Percentiles rank a stretch among this genome's conserved stretches.
Conservation (phyloP, 2,888 invertebrate species). For the Electrophaes corylata region DNA sequence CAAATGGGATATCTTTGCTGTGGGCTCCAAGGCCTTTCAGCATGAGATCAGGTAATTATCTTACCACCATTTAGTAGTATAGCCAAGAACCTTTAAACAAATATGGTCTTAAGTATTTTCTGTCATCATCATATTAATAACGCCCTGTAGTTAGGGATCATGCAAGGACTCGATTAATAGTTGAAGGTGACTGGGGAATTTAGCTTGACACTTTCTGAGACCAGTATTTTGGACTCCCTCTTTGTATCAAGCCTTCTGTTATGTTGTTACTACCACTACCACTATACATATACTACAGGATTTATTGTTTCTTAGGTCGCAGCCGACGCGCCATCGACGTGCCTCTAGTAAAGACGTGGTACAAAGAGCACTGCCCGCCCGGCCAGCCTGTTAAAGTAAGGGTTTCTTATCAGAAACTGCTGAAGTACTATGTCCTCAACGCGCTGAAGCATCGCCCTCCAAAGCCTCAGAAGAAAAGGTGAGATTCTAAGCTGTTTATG, state of each 20-base stretch:
- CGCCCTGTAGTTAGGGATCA: no score
- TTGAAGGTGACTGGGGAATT: no score
- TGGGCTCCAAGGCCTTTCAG: slow-evolving; percentile 99
- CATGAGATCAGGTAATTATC: slow-evolving; percentile 90
- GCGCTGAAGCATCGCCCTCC: slow-evolving; percentile 98
- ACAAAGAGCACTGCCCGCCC: slow-evolving; percentile 96
- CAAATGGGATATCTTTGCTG: slow-evolving; percentile 97
- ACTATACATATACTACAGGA: background rate
- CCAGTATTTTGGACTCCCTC: no score
- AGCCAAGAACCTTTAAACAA: no score
- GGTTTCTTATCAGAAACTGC: slow-evolving; percentile 98
- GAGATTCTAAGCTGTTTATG: slow-evolving; percentile 20
- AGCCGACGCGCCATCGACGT: slow-evolving; percentile 97
- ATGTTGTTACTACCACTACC: no score
- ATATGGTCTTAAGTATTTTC: no score
- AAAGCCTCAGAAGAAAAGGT: slow-evolving; percentile 99
- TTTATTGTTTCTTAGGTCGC: slow-evolving; percentile 84
- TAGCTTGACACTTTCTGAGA: no score
- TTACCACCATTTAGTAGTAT: background rate
- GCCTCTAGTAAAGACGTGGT: slow-evolving; percentile 99
- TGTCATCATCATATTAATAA: no score
- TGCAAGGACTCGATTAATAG: no score
- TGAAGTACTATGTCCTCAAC: slow-evolving; percentile 99
- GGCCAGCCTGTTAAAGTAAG: slow-evolving; percentile 99
- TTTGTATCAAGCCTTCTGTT: no score